A percentile compares a stretch with the other conserved stretches of the same genome.
phyloP scores from a whole-genome alignment of 2,888 invertebrate species.

The Cynaeus angustus region DNA sequence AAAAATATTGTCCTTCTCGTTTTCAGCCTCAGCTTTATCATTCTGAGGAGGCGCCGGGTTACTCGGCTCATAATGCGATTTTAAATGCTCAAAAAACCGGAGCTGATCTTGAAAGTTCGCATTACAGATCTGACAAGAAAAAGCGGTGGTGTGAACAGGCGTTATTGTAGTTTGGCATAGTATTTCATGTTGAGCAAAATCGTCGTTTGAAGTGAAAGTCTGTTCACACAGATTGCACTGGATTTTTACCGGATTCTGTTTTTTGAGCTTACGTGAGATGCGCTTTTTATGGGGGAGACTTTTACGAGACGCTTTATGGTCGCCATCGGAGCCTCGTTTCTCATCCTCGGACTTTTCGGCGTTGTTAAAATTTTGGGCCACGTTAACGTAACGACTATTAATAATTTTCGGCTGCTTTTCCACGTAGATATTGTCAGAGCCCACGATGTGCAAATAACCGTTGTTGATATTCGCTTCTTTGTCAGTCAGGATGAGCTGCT shows the following conservation, averaged over 20 bases:
- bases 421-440: conserved; percentile 66
- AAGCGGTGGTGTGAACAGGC: conserved; percentile 72
- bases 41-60: conserved; percentile 28
- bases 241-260: conserved; percentile 67
- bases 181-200: conserved; percentile 73
- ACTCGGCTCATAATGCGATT: conserved; percentile 84
- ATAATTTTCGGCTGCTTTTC: conserved; percentile 60
- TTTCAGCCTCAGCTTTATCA: conserved; percentile 32
- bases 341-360: conserved; percentile 63
- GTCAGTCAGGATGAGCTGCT: conserved; percentile 65
- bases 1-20: conserved; percentile 56
- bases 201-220: conserved; percentile 69
- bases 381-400: conserved; percentile 23
- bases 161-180: conserved; percentile 69
- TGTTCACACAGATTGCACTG: conserved; percentile 73
- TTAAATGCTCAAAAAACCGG: conserved; percentile 89
- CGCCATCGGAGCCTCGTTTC: conserved; percentile 66
- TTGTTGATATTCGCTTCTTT: conserved; percentile 60
- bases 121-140: conserved; percentile 87
- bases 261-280: conserved; percentile 86
- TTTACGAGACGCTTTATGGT: conserved; percentile 73
- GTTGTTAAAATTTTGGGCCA: conserved; percentile 19
- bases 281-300: conserved; percentile 91
- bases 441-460: conserved; percentile 67
- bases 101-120: conserved; percentile 84